Evolutionary conservation across 2,888 invertebrate species (phyloP).

Genomic region (Drosophila hamatofila): DNA sequence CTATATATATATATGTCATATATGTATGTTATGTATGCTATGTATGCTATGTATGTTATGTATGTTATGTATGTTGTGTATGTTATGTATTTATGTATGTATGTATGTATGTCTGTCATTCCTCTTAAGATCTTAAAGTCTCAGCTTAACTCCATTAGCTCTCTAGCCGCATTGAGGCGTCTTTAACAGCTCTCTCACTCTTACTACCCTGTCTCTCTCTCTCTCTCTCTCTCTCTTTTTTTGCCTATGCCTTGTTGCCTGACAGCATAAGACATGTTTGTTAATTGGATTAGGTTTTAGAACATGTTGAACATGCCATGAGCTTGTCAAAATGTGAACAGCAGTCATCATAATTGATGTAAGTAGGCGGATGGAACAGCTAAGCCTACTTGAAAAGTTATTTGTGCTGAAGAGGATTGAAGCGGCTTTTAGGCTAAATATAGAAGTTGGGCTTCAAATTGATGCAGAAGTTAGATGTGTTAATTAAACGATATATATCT

Average conservation of each 20-base stretch:
- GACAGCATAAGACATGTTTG: constrained; percentile 28
- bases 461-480: background rate
- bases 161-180: constrained; percentile 30
- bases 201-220: background rate
- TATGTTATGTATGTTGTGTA: background rate
- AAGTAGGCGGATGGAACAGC: background rate
- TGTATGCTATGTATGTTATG: constrained; percentile 2
- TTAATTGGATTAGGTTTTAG: constrained; percentile 60
- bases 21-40: background rate
- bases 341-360: constrained; percentile 22
- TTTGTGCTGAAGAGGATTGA: background rate
- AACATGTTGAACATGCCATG: constrained; percentile 40
- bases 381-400: background rate
- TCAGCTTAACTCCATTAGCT: constrained; percentile 45
- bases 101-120: background rate
- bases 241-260: constrained; percentile 6
- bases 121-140: constrained; percentile 18
- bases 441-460: background rate
- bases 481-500: no score
- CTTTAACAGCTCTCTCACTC: constrained; percentile 30
- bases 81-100: constrained; percentile 2
- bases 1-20: background rate
- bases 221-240: background rate
- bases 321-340: constrained; percentile 18
- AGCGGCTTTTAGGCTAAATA: no score